Percentiles rank a stretch among this genome's conserved stretches.
phyloP scores from a whole-genome alignment of 2,797 vertebrate genomes.

The Craterocephalus amniculus region DNA sequence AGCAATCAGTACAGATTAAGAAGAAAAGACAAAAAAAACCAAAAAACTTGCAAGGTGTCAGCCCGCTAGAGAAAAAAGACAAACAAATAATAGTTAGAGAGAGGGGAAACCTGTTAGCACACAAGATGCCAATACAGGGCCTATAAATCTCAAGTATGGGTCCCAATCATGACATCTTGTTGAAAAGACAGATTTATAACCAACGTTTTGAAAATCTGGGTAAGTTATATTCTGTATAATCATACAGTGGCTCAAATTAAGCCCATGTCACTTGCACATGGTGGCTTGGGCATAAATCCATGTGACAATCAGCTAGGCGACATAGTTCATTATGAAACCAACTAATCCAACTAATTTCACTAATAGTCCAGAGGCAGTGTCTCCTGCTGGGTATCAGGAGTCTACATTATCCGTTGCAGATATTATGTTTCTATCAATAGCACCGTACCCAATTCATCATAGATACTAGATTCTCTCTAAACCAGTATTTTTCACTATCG shows the following conservation, averaged over 20 bases:
- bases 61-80: too few relatives aligned
- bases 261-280: conserved; percentile 44
- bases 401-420: conserved; percentile 7
- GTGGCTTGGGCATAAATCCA: conserved; percentile 48
- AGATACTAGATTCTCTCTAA: conserved; percentile 43
- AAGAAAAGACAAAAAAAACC: too few relatives aligned
- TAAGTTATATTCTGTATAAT: too few relatives aligned
- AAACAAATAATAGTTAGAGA: too few relatives aligned
- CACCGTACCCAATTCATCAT: conserved; percentile 30
- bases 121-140: too few relatives aligned
- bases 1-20: too few relatives aligned
- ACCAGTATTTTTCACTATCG: conserved; percentile 57
- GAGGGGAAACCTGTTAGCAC: too few relatives aligned
- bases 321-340: conserved; percentile 51
- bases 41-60: too few relatives aligned
- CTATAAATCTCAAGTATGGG: too few relatives aligned
- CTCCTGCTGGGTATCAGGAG: conserved; percentile 38
- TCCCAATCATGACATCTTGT: too few relatives aligned
- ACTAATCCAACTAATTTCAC: conserved; percentile 57
- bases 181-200: too few relatives aligned
- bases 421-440: conserved; percentile 27
- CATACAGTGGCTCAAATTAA: conserved; percentile 25
- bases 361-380: conserved; percentile 45
- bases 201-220: neutral
- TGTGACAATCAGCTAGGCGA: conserved; percentile 44